Evolutionary conservation across 2,113 vertebrate genomes (phyloP).

Genomic region (Balaeniceps rex): DNA sequence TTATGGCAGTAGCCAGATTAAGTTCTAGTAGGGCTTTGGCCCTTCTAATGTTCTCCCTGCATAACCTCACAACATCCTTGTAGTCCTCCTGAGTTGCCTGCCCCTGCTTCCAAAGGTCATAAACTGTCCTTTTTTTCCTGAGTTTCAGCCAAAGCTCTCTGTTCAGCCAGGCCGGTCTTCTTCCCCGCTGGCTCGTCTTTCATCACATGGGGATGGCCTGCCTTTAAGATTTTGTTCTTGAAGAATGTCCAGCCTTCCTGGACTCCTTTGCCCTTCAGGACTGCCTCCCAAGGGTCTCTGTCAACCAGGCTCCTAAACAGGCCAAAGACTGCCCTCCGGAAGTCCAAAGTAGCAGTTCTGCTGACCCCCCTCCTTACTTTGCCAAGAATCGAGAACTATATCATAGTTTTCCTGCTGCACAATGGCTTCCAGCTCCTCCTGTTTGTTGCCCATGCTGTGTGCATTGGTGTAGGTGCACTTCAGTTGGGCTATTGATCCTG

Average conservation of each 20-base stretch:
- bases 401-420: too few relatives aligned
- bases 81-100: background rate
- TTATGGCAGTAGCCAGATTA: background rate
- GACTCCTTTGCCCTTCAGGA: background rate
- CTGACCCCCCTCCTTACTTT: too few relatives aligned
- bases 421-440: too few relatives aligned
- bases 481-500: too few relatives aligned
- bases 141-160: background rate
- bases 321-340: too few relatives aligned
- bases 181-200: background rate
- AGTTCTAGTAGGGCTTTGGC: background rate
- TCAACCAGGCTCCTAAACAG: too few relatives aligned
- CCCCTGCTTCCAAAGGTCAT: background rate
- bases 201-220: background rate
- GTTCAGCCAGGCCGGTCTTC: background rate
- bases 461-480: too few relatives aligned
- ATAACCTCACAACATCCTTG: background rate
- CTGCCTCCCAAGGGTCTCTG: background rate
- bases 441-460: too few relatives aligned
- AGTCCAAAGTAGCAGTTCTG: too few relatives aligned
- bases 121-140: background rate
- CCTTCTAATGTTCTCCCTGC: background rate
- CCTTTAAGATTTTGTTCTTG: background rate
- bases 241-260: background rate
- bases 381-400: too few relatives aligned